Percentiles rank a stretch among this genome's conserved stretches.
Conservation (phyloP, 2,888 invertebrate genomes). For the Proisotoma minuta region DNA sequence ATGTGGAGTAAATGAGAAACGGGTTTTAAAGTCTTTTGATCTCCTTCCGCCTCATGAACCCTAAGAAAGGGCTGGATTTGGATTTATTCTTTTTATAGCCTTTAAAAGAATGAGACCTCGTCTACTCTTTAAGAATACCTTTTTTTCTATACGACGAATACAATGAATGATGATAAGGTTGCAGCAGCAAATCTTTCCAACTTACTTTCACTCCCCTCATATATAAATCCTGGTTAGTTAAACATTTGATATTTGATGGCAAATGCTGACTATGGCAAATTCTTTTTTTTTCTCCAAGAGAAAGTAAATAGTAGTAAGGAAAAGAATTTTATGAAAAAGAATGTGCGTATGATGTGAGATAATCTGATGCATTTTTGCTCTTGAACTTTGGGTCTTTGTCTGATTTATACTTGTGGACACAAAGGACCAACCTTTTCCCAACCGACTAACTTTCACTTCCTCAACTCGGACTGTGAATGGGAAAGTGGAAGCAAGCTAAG, state of each 20-base stretch:
- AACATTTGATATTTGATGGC: too few species aligned
- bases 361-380: constrained; percentile 12
- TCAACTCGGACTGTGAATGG: background rate
- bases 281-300: too few species aligned
- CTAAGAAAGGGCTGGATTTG: constrained; percentile 9
- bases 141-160: too few species aligned
- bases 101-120: constrained; percentile 2
- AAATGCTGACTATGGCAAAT: background rate
- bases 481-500: background rate
- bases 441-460: background rate
- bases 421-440: background rate
- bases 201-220: too few species aligned
- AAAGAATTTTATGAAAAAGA: background rate
- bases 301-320: background rate
- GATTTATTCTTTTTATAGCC: background rate
- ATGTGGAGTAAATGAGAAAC: constrained; percentile 9
- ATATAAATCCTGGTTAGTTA: too few species aligned
- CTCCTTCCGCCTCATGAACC: constrained; percentile 15
- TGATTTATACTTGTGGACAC: constrained; percentile 9
- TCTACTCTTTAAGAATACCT: too few species aligned
- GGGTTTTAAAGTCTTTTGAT: constrained; percentile 11
- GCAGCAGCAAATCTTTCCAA: too few species aligned
- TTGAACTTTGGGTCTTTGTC: constrained; percentile 7
- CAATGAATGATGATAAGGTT: too few species aligned
- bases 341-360: background rate